These are phyloP conservation scores for Drosophila jambulina DNA, from an alignment of 1,140 invertebrate species.

Conservation along the genomic window DNA sequence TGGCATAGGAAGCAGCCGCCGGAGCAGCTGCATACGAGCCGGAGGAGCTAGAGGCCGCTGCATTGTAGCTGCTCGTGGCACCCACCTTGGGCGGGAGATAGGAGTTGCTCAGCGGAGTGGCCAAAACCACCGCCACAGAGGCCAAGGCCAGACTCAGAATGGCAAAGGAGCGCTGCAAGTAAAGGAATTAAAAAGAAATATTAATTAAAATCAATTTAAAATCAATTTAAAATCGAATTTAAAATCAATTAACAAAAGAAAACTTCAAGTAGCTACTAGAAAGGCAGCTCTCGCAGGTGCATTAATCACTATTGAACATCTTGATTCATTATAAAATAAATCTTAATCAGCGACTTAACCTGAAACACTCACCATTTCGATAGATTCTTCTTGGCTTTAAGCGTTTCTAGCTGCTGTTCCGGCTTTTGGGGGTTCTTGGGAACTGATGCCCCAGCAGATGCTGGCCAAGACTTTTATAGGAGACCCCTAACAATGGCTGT, in stretches of 20 bases:
- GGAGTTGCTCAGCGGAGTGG: constrained; percentile 51
- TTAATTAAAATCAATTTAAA: not conserved
- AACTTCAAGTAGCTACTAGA: not conserved
- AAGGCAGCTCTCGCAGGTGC: not conserved
- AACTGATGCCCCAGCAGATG: constrained; percentile 52
- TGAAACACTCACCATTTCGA: constrained; percentile 45
- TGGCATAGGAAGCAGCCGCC: constrained; percentile 4
- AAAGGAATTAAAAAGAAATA: not conserved
- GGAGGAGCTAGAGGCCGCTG: constrained; percentile 37
- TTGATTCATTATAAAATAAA: not conserved
- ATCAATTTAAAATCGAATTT: not conserved
- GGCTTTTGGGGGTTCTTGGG: constrained; percentile 9
- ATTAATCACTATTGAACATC: not conserved
- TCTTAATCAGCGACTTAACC: not conserved
- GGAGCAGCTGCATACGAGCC: constrained; percentile 32
- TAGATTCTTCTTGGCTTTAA: not conserved
- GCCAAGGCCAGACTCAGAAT: constrained; percentile 38
- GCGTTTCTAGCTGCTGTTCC: constrained; percentile 34
- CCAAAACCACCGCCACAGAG: constrained; percentile 14
- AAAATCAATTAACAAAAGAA: not conserved
- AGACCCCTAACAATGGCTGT: constrained; percentile 44
- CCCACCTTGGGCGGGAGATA: constrained; percentile 63
- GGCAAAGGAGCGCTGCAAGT: constrained; percentile 45
- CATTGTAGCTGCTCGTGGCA: constrained; percentile 50
- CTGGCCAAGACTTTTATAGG: constrained; percentile 67